Conservation (phyloP, 2,888 invertebrate genomes). For the Rotaria sp. region DNA sequence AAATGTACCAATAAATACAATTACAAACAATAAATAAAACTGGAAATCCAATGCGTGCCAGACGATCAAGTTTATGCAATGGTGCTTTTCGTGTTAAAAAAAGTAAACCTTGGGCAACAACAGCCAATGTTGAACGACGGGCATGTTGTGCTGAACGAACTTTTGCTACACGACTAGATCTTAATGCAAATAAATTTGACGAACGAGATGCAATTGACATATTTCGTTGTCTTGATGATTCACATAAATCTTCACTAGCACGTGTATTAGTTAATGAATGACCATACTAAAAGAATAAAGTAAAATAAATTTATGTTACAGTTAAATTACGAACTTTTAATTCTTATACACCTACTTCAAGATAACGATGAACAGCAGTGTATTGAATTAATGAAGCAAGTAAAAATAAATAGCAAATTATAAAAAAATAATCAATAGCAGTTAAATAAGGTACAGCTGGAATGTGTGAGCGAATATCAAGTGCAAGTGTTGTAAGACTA, state of each 20-base stretch:
- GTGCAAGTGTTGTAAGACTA: conserved; percentile 74
- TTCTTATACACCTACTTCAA: conserved; percentile 59
- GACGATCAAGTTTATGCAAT: conserved; percentile 70
- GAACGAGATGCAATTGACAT: background rate
- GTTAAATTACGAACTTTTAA: too few relatives aligned
- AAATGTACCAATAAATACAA: conserved; percentile 70
- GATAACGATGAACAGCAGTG: conserved; percentile 90
- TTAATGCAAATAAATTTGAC: too few relatives aligned
- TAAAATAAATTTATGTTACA: background rate
- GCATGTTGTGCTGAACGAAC: background rate
- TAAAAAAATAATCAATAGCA: conserved; percentile 76
- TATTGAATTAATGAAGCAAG: conserved; percentile 85
- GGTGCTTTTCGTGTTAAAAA: background rate
- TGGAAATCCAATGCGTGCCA: conserved; percentile 72
- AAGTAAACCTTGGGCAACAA: background rate
- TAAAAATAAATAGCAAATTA: conserved; percentile 65
- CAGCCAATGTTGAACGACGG: background rate
- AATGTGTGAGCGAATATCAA: conserved; percentile 71
- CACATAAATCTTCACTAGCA: background rate
- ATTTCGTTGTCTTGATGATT: background rate
- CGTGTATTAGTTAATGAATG: background rate
- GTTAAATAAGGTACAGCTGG: conserved; percentile 78
- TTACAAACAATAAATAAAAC: conserved; percentile 77
- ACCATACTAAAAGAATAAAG: background rate
- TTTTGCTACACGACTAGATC: background rate